These are phyloP conservation scores for Rhagologus leucostigma DNA, from an alignment of 2,113 vertebrate genomes.

Conservation along the genomic window DNA sequence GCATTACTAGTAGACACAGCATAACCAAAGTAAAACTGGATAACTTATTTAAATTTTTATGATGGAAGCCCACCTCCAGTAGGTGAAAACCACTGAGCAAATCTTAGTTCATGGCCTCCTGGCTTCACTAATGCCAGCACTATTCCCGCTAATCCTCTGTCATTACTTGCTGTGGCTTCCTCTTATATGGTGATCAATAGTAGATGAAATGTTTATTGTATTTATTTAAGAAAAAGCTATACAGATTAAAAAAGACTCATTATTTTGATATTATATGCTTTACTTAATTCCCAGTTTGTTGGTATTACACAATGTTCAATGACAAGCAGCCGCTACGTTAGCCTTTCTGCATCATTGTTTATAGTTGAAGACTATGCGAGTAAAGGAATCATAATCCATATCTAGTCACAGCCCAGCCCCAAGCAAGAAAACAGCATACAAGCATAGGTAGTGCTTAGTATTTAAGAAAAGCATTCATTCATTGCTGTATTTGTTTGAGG, in stretches of 20 bases:
- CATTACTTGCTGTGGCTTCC: background rate
- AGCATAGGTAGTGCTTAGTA: background rate
- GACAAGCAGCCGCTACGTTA: background rate
- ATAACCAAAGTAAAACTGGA: background rate
- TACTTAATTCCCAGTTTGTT: background rate
- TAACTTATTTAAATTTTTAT: background rate
- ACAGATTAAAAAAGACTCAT: background rate
- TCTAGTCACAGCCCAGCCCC: background rate
- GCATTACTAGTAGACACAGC: background rate
- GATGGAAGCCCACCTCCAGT: background rate
- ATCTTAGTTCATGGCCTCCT: background rate
- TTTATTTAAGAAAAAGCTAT: background rate
- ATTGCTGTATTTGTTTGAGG: background rate
- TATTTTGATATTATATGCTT: background rate
- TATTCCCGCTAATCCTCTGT: background rate
- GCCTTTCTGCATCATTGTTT: background rate
- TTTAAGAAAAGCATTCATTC: background rate
- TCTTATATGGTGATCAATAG: background rate
- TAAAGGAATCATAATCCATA: background rate
- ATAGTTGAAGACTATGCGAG: background rate
- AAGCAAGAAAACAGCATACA: background rate
- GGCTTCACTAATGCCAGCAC: background rate
- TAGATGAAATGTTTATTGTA: background rate
- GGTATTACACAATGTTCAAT: background rate
- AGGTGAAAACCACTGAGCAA: accelerated